These are phyloP conservation scores for Candoia aspera DNA, from an alignment of 2,113 vertebrate genomes.

Conservation along the genomic window DNA sequence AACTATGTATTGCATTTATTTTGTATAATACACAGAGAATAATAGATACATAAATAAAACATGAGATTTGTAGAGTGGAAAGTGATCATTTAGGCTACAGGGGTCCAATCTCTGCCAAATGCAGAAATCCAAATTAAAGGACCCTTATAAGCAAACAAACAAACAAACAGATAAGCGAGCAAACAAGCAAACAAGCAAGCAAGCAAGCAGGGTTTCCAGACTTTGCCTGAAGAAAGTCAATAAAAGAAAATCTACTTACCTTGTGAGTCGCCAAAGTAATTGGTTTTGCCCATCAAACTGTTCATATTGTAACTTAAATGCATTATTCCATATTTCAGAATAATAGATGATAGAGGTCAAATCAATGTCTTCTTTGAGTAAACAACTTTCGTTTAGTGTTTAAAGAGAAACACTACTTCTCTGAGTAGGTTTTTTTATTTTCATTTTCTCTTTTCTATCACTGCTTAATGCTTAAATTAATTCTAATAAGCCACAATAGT, in stretches of 20 bases:
- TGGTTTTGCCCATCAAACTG: not conserved
- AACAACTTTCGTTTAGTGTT: not conserved
- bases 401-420: not conserved
- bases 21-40: not conserved
- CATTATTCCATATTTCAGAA: not conserved
- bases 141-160: not conserved
- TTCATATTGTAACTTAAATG: not conserved
- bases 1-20: not conserved
- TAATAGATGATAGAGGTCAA: not conserved
- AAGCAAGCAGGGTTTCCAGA: not conserved
- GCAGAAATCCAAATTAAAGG: not conserved
- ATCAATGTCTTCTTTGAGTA: not conserved
- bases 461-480: not conserved
- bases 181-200: no score
- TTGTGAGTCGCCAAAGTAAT: not conserved
- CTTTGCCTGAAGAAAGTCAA: not conserved
- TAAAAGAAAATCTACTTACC: not conserved
- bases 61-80: not conserved
- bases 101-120: not conserved
- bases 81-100: not conserved
- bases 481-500: not conserved
- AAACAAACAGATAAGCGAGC: not conserved
- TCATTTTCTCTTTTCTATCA: not conserved
- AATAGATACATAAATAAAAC: not conserved
- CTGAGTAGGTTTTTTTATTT: not conserved